Evolutionary conservation across 2,797 vertebrate species (phyloP), one percentile per base, ranked within the genome.

Genomic region (Poeciliopsis infans): DNA sequence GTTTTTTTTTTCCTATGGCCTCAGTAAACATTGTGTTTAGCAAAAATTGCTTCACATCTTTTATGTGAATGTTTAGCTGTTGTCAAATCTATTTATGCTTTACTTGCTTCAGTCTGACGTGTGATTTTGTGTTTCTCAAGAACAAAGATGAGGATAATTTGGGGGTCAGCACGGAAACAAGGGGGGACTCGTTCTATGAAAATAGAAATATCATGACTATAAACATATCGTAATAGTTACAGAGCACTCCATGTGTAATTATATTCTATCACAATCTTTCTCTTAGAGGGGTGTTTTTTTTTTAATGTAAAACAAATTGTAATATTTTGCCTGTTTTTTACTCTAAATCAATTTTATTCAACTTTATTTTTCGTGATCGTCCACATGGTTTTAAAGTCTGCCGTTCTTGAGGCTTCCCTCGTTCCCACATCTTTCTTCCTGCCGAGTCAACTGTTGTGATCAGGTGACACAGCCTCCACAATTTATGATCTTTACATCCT

Each of bases 401-500:
- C 25, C 25, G 1, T 45, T 1, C n/a, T 70, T 28, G 5, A 13
- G 1, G 72, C 15, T 51, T 16, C 43, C 28, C 73, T 64, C 82
- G 86, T 82, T 80, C 74, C 39, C 90, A 92, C 87, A 91, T 88
- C 89, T 87, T 83, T 74, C 83, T 87, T 91, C 85, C 90, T 89
- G 79, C 83, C 76, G 86, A 87, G 77, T 88, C 5, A 57, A 25
- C 79, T 84, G 82, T 45, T 84, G 76, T 90, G 86, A 84, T 86
- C 82, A 89, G 87, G 87, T 90, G 86, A 89, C 82, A 88, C 82
- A 86, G 84, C 85, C 83, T 78, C 79, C 51, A 47, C 87, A 88
- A 93, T 91, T 93, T 86, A 92, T n/a, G 66, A 82, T 72, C 80
- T 79, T 86, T 79, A 75, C 90, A 81, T 89, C 84, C 86, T 87